Evolutionary conservation across 1,140 invertebrate genomes (phyloP), one percentile per base, ranked within the genome.

Genomic region (Centruroides vittatus): DNA sequence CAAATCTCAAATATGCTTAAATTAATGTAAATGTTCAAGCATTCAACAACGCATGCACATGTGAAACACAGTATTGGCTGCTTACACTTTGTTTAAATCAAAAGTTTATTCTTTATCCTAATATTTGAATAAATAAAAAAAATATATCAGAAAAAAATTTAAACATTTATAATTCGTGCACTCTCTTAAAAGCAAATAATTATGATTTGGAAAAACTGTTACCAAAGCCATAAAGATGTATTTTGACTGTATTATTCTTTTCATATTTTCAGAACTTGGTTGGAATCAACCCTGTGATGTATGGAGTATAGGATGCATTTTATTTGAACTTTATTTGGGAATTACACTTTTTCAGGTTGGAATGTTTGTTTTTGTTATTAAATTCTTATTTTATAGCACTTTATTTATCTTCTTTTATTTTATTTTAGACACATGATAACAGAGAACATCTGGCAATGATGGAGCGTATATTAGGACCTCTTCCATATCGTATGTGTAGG

Each of bases 401-500:
- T 23, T 41, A 41, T 41, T 41, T 6, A 41, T 41, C 9, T 56
- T 61, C 12, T 41, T 41, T 6, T 41, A 6, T 41, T 6, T 61
- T 46, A 67, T 70, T 23, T 49, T 67, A 98, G 84, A 99, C 97
- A 10, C 97, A 99, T 77, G 96, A 99, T 77, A 99, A 99, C 77
- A 83, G 92, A 55, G 97, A 99, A 74, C 97, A 99, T 80, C 81
- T 99, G 69, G 97, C 96, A 55, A 99, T 99, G 94, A 99, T 99
- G 94, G 94, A 99, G 74, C 80, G 95, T 68, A 98, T 99, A 69
- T 79, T 99, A 50, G 95, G 96, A 54, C 84, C 88, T 63, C 86
- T 99, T 72, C 96, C 95, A 52, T 88, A 90, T 75, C 84, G 93
- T 76, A 95, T 98, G 93, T 86, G 88, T 13, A 81, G 89, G 65